These are phyloP conservation scores for Lasioglossum villosulum DNA, from an alignment of 2,888 invertebrate species.

Conservation along the genomic window DNA sequence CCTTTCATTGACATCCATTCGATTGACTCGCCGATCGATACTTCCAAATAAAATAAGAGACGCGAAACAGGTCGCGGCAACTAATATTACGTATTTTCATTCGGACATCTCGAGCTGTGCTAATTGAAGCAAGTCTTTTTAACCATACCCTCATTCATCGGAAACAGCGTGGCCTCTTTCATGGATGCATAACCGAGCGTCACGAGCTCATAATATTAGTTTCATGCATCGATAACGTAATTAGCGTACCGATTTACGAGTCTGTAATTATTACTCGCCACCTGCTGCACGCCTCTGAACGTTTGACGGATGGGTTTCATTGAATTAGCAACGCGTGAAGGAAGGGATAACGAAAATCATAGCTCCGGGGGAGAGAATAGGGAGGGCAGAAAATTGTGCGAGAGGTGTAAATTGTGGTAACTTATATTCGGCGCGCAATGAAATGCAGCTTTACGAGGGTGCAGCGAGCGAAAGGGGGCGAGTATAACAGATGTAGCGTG, in stretches of 20 bases:
- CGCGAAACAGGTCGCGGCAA: no score
- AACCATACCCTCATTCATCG: not conserved
- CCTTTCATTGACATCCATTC: no score
- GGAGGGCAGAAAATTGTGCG: slow-evolving; percentile 25
- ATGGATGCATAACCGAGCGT: not conserved
- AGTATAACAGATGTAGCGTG: slow-evolving; percentile 77
- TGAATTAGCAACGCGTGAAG: not conserved
- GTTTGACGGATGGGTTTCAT: not conserved
- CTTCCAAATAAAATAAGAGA: no score
- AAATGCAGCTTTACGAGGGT: slow-evolving; percentile 77
- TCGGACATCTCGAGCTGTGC: not conserved
- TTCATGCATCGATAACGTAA: not conserved
- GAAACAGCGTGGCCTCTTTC: not conserved
- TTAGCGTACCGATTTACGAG: not conserved
- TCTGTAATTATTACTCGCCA: not conserved
- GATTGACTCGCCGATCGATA: no score
- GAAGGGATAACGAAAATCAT: not conserved
- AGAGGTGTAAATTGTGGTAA: slow-evolving; percentile 71
- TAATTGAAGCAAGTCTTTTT: not conserved
- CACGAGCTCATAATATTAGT: not conserved
- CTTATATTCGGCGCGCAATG: slow-evolving; percentile 74
- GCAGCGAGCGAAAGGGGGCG: slow-evolving; percentile 64
- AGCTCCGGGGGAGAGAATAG: not conserved
- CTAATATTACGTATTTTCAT: no score
- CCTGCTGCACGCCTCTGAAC: not conserved